Evolutionary conservation across 2,113 vertebrate genomes (phyloP).

Genomic region (Zosterops lateralis): DNA sequence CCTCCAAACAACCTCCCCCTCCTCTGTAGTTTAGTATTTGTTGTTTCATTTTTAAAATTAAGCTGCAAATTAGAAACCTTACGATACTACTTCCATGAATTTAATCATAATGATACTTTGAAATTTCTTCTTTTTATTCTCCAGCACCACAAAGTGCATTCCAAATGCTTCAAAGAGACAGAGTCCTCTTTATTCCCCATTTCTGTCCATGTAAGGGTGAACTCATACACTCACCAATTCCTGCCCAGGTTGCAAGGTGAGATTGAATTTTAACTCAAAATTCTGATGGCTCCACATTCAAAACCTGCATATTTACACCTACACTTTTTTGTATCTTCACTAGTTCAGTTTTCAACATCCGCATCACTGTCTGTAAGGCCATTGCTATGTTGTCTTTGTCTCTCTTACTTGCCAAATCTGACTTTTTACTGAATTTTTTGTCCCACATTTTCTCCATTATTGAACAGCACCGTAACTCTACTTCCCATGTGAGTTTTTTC

Average conservation of each 20-base stretch:
- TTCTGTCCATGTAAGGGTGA: background rate
- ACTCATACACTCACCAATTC: rapidly evolving
- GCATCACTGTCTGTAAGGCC: background rate
- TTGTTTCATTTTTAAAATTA: background rate
- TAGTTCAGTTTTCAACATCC: background rate
- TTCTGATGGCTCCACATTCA: background rate
- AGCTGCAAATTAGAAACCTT: background rate
- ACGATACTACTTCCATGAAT: background rate
- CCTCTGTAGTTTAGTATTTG: background rate
- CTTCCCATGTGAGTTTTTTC: background rate
- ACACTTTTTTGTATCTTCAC: background rate
- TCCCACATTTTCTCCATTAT: background rate
- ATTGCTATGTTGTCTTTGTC: background rate
- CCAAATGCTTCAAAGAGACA: background rate
- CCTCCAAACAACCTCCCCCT: background rate
- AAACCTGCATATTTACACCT: background rate
- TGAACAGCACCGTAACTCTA: background rate
- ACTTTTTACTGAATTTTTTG: background rate
- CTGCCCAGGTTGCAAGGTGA: background rate
- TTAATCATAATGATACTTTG: background rate
- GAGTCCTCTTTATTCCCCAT: background rate
- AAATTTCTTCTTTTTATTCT: background rate
- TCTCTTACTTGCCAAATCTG: background rate
- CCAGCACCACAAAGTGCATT: background rate
- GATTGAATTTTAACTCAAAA: background rate